Percentiles rank a stretch among this genome's conserved stretches.
These are phyloP conservation scores for Dendropsophus ebraccatus DNA, from an alignment of 2,113 vertebrate species.

Conservation along the genomic window DNA sequence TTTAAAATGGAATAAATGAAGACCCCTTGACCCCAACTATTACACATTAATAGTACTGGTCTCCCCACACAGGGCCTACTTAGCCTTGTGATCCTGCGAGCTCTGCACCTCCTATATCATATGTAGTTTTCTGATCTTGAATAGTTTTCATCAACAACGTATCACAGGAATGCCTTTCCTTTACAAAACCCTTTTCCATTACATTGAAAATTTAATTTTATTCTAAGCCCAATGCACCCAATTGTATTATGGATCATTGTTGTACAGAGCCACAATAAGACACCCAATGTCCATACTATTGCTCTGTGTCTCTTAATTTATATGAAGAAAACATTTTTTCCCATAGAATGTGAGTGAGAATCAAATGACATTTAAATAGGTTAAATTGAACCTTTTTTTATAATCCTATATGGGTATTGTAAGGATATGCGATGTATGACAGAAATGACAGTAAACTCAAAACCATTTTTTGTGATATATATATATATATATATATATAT, in stretches of 20 bases:
- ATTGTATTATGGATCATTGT: neutral
- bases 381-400: neutral
- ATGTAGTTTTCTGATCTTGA: neutral
- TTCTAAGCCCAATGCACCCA: too few species aligned
- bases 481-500: neutral
- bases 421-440: neutral
- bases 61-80: neutral
- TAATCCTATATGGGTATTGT: neutral
- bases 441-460: too few species aligned
- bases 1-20: too few species aligned
- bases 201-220: too few species aligned
- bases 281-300: neutral
- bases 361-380: neutral
- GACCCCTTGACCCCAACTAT: too few species aligned
- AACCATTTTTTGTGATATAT: neutral
- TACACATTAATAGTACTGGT: neutral
- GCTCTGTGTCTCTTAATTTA: neutral
- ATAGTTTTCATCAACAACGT: too few species aligned
- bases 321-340: neutral
- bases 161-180: too few species aligned
- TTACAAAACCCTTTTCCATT: too few species aligned
- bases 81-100: neutral
- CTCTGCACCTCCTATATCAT: neutral
- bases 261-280: neutral
- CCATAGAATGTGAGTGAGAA: neutral